Evolutionary conservation across 2,113 vertebrate species (phyloP).

Genomic region (Alaudala cheleensis): DNA sequence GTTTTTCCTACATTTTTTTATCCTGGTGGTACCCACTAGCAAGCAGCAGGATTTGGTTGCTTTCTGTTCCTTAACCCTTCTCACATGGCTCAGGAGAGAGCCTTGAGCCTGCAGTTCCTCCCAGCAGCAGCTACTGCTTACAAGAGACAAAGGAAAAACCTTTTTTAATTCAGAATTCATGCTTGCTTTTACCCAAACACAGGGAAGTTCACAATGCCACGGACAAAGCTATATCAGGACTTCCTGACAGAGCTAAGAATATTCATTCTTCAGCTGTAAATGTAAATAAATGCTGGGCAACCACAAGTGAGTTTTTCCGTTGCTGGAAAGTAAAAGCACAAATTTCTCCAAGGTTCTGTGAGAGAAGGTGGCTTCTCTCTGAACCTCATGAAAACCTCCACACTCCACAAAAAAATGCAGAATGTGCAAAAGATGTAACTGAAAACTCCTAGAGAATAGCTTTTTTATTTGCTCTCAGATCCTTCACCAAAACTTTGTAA

Average conservation of each 20-base stretch:
- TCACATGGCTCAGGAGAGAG: neutral
- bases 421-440: neutral
- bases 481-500: neutral
- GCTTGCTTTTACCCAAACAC: neutral
- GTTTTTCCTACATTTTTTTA: neutral
- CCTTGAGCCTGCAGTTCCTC: neutral
- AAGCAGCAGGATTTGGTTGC: neutral
- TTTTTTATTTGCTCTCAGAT: neutral
- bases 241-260: neutral
- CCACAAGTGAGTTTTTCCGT: neutral
- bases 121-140: neutral
- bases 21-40: neutral
- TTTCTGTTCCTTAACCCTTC: neutral
- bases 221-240: neutral
- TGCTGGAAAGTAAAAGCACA: neutral
- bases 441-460: neutral
- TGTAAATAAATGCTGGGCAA: neutral
- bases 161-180: neutral
- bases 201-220: neutral
- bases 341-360: neutral
- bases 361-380: neutral
- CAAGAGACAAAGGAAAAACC: neutral
- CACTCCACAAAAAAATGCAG: neutral
- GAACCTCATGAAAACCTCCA: neutral
- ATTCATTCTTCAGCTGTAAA: neutral